A percentile compares a stretch with the other conserved stretches of the same genome.
Conservation (phyloP, 2,888 invertebrate genomes). For the Oasisia sp. region DNA sequence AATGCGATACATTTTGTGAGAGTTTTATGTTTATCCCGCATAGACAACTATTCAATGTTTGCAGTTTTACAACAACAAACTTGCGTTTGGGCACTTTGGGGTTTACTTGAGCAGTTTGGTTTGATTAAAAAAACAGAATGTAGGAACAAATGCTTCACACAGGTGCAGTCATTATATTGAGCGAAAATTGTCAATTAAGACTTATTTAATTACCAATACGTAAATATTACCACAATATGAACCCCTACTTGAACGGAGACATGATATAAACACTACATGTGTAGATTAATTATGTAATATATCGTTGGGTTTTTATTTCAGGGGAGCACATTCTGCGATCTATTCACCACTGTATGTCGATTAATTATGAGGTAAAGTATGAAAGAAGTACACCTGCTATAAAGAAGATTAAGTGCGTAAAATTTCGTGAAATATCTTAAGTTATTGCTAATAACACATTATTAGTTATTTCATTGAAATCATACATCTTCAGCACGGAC, state of each 20-base stretch:
- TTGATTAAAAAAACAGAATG: not conserved
- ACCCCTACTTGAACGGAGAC: not conserved
- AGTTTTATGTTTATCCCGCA: too few relatives aligned
- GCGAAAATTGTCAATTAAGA: not conserved
- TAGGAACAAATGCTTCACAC: not conserved
- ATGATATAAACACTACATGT: not conserved
- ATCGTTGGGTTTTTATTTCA: not conserved
- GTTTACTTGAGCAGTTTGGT: too few relatives aligned
- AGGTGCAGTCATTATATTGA: not conserved
- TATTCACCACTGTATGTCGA: not conserved
- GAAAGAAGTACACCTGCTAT: not conserved
- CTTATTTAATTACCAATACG: not conserved
- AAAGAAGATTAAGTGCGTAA: not conserved
- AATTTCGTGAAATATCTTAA: too few relatives aligned
- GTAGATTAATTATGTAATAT: not conserved
- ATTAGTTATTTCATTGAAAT: too few relatives aligned
- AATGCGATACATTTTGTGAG: too few relatives aligned
- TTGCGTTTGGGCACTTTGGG: too few relatives aligned
- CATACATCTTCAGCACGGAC: too few relatives aligned
- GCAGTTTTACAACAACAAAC: too few relatives aligned
- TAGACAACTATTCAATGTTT: too few relatives aligned
- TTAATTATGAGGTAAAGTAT: not conserved
- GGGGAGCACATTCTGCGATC: not conserved
- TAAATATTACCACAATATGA: not conserved
- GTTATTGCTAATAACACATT: too few relatives aligned